Evolutionary conservation across 1,140 invertebrate species (phyloP).

Genomic region (Rhynchophorus ferrugineus): DNA sequence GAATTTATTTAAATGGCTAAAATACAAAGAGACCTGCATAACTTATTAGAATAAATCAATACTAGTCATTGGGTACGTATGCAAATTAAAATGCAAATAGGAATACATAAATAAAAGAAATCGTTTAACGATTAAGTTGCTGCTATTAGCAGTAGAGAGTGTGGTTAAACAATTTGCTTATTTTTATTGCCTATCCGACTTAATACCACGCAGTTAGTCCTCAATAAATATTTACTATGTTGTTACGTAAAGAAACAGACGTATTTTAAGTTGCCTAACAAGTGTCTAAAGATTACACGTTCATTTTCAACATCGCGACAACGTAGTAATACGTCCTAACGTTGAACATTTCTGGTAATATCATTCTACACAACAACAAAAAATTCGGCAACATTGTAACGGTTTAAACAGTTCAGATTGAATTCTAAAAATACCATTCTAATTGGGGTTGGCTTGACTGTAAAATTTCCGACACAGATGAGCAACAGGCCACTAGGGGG

Average conservation of each 20-base stretch:
- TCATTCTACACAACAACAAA: no score
- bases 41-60: conserved; percentile 8
- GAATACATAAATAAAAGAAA: conserved; percentile 1
- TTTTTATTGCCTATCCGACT: background rate
- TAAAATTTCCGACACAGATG: conserved; percentile 19
- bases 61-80: background rate
- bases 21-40: conserved; percentile 1
- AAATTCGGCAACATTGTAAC: background rate
- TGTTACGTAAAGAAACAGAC: conserved; percentile 3
- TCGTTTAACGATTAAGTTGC: background rate
- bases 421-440: conserved; percentile 19
- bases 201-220: background rate
- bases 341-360: no score
- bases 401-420: background rate
- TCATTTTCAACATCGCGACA: background rate
- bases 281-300: background rate
- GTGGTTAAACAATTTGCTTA: conserved; percentile 1
- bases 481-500: conserved; percentile 22
- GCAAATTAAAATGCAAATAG: conserved; percentile 1
- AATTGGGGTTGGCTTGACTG: conserved; percentile 15
- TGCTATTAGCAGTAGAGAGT: background rate
- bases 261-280: background rate
- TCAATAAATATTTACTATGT: conserved; percentile 6
- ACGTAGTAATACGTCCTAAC: no score
- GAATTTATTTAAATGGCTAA: background rate